Conservation (phyloP, 2,888 invertebrate genomes). For the Brachyopa scutellaris region DNA sequence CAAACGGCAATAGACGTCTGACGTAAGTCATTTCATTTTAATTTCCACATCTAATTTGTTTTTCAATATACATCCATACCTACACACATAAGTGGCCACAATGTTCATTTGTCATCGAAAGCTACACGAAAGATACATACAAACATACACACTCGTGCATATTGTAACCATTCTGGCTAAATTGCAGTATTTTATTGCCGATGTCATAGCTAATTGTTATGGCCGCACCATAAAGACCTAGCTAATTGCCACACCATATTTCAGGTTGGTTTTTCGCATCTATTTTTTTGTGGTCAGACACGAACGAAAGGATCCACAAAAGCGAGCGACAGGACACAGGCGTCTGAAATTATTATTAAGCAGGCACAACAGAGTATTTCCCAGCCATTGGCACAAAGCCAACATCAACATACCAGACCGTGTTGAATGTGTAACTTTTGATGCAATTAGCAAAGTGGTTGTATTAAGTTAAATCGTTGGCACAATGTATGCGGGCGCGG, state of each 20-base stretch:
- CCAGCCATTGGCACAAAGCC: constrained; percentile 52
- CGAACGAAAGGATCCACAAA: constrained; percentile 15
- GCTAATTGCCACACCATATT: constrained; percentile 66
- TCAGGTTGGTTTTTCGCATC: constrained; percentile 42
- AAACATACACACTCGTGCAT: too few relatives aligned
- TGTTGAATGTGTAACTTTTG: constrained; percentile 68
- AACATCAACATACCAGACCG: constrained; percentile 30
- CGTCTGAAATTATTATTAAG: constrained; percentile 45
- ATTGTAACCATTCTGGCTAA: too few relatives aligned
- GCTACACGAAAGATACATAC: too few relatives aligned
- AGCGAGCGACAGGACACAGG: constrained; percentile 15
- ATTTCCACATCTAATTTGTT: too few relatives aligned
- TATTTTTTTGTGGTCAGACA: constrained; percentile 11
- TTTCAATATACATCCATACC: too few relatives aligned
- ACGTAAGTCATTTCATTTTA: too few relatives aligned
- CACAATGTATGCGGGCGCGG: neutral
- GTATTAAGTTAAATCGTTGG: constrained; percentile 47
- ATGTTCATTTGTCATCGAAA: too few relatives aligned
- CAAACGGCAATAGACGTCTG: too few relatives aligned
- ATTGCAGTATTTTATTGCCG: constrained; percentile 62
- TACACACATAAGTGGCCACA: too few relatives aligned
- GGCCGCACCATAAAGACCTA: constrained; percentile 66
- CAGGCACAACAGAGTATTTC: constrained; percentile 6
- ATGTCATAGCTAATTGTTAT: constrained; percentile 71
- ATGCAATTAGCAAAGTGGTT: constrained; percentile 66